Percentiles rank a stretch among this genome's conserved stretches.
Evolutionary conservation across 1,140 invertebrate species (phyloP).

Genomic region (Lucilia cuprina): DNA sequence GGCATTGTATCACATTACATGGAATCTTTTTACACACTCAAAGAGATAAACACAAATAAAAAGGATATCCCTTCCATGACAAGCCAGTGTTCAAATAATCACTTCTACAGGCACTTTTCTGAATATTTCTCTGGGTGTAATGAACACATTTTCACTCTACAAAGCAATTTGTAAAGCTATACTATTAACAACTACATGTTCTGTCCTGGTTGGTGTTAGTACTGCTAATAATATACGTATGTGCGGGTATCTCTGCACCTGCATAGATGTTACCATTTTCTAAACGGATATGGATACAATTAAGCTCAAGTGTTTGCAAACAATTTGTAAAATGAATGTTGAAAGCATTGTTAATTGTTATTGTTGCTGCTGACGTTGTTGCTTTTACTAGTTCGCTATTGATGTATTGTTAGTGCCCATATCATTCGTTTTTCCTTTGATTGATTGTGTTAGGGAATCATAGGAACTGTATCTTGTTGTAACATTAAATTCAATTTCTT

Average conservation of each 20-base stretch:
- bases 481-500: constrained; percentile 6
- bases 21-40: neutral
- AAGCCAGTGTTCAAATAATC: too few species aligned
- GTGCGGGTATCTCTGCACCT: too few species aligned
- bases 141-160: neutral
- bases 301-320: constrained; percentile 24
- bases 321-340: constrained; percentile 35
- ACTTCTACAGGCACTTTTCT: too few species aligned
- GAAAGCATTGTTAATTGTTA: constrained; percentile 32
- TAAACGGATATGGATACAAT: constrained; percentile 9
- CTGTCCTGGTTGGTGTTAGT: neutral
- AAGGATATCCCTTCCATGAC: too few species aligned
- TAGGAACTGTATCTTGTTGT: neutral
- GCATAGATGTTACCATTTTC: neutral
- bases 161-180: neutral
- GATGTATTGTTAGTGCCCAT: neutral
- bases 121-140: neutral
- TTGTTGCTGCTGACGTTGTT: neutral
- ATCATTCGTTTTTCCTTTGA: neutral
- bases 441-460: neutral
- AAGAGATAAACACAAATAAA: neutral
- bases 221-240: neutral
- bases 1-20: constrained; percentile 2
- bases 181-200: neutral
- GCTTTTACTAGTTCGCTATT: neutral